Percentiles rank a stretch among this genome's conserved stretches.
These are phyloP conservation scores for Xanthorhoe designata DNA, from an alignment of 2,888 invertebrate genomes.

Conservation along the genomic window DNA sequence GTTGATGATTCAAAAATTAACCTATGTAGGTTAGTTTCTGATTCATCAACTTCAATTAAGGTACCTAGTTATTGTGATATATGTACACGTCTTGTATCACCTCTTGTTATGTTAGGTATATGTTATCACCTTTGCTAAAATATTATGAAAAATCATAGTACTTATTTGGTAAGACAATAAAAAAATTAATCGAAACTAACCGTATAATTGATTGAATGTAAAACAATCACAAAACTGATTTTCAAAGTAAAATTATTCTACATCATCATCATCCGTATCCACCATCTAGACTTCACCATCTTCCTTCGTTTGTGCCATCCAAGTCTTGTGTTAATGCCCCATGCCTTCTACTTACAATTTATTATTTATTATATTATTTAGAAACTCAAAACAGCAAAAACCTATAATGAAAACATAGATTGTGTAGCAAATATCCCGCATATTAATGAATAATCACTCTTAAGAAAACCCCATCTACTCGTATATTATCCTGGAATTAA, in stretches of 20 bases:
- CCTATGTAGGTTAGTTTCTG: no score
- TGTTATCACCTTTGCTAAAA: background rate
- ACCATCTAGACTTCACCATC: background rate
- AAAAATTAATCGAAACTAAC: background rate
- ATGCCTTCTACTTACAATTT: background rate
- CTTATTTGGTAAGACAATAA: background rate
- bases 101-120: background rate
- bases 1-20: no score
- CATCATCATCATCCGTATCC: background rate
- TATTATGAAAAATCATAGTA: background rate
- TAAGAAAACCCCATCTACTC: background rate
- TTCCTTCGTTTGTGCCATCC: background rate
- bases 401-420: background rate
- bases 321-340: no score
- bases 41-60: no score
- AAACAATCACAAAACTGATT: background rate
- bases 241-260: background rate
- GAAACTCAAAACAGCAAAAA: background rate
- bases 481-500: no score
- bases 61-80: background rate
- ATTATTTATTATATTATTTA: no score
- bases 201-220: background rate
- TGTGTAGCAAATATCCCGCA: no score
- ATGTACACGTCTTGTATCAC: background rate
- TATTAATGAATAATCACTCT: background rate